Conservation (phyloP, 2,797 vertebrate species). For the Betta splendens region DNA sequence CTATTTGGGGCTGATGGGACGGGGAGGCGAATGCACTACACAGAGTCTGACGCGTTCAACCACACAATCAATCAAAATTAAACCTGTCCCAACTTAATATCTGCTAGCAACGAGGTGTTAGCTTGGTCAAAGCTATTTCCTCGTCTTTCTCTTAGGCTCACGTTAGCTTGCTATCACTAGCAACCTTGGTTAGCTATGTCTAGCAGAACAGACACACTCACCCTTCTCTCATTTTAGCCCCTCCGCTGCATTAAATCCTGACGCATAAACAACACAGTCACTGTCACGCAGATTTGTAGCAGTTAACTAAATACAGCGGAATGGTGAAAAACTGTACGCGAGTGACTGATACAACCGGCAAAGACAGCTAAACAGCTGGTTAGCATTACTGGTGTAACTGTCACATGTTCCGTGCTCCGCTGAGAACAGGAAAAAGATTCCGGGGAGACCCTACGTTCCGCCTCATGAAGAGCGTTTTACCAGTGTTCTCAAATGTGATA, state of each 20-base stretch:
- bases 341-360: slow-evolving; percentile 47
- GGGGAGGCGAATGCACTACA: background rate
- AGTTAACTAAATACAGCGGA: background rate
- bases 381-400: slow-evolving; percentile 50
- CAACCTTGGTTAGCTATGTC: slow-evolving; percentile 21
- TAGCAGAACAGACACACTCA: slow-evolving; percentile 57
- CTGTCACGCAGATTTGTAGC: slow-evolving; percentile 26
- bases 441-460: background rate
- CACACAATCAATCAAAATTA: background rate
- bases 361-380: slow-evolving; percentile 45
- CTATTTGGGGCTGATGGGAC: background rate
- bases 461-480: background rate
- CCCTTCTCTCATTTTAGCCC: slow-evolving; percentile 70
- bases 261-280: background rate
- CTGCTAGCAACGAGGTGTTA: slow-evolving; percentile 13
- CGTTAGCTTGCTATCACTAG: slow-evolving; percentile 22
- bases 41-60: background rate
- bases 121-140: slow-evolving; percentile 8
- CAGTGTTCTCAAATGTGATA: background rate
- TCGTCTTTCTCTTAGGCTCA: slow-evolving; percentile 1
- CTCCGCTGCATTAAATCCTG: slow-evolving; percentile 23
- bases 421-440: slow-evolving; percentile 32
- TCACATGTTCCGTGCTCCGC: slow-evolving; percentile 44
- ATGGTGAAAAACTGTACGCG: background rate
- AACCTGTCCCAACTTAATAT: background rate